phyloP scores from a whole-genome alignment of 2,797 vertebrate genomes.

The Eidolon dupreanum region DNA sequence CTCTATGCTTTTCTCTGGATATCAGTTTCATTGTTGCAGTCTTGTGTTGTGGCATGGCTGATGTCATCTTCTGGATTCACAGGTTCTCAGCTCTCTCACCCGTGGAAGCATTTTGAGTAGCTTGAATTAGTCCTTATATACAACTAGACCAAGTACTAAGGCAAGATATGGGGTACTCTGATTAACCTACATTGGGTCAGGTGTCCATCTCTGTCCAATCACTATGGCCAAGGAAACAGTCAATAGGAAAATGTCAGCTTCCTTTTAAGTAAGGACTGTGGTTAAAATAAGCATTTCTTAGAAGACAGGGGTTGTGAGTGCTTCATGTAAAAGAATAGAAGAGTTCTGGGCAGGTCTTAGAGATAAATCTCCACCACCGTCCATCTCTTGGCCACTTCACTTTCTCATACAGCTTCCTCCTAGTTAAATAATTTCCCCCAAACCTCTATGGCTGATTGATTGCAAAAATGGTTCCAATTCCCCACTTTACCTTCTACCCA shows the following conservation, averaged over 20 bases:
- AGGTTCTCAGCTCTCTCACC: background rate
- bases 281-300: constrained; percentile 49
- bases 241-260: background rate
- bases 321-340: background rate
- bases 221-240: background rate
- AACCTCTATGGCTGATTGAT: background rate
- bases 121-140: background rate
- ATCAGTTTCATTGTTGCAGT: background rate
- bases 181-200: background rate
- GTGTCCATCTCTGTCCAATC: background rate
- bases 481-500: background rate
- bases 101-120: background rate
- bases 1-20: background rate
- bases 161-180: background rate
- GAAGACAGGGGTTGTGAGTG: background rate
- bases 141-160: background rate
- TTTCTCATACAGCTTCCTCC: background rate
- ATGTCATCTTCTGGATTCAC: background rate
- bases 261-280: background rate
- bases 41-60: background rate
- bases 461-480: background rate
- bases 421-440: constrained; percentile 32
- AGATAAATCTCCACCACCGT: background rate
- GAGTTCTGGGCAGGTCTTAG: background rate
- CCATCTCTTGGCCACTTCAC: background rate